Percentiles rank a stretch among this genome's conserved stretches.
Evolutionary conservation across 2,113 vertebrate genomes (phyloP).

Genomic region (Stigmatopora nigra): DNA sequence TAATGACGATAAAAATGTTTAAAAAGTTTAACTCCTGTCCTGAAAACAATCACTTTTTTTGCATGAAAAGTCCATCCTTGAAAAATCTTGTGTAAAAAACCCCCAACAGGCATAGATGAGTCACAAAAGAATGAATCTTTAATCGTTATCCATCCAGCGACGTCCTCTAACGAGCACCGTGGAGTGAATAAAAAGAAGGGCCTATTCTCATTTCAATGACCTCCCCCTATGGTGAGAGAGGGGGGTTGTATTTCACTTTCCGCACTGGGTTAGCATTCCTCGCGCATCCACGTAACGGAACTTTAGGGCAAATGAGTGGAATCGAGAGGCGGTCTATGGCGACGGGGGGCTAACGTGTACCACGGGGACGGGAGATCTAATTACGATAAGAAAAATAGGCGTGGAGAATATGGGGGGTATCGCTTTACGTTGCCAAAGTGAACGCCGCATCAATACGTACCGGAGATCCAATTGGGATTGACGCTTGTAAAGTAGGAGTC

Average conservation of each 20-base stretch:
- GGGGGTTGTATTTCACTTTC: slow-evolving; percentile 15
- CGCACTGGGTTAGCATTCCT: slow-evolving; percentile 24
- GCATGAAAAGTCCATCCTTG: background rate
- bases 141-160: background rate
- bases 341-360: slow-evolving; percentile 5
- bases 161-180: slow-evolving; percentile 1
- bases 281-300: slow-evolving; percentile 17
- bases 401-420: slow-evolving; percentile 13
- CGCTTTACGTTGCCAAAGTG: slow-evolving; percentile 14
- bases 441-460: background rate
- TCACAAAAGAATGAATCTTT: background rate
- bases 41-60: no score
- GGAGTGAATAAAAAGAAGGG: slow-evolving; percentile 22
- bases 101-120: background rate
- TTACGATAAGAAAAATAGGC: slow-evolving; percentile 34
- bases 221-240: slow-evolving; percentile 24
- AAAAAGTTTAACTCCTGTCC: no score
- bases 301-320: slow-evolving; percentile 4
- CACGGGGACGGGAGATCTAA: slow-evolving; percentile 35
- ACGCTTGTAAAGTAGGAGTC: slow-evolving; percentile 3
- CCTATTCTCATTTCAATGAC: slow-evolving; percentile 2
- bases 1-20: no score
- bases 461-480: slow-evolving; percentile 7
- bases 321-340: slow-evolving; percentile 32
- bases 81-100: background rate